Percentiles rank a stretch among this genome's conserved stretches.
These are phyloP conservation scores for Podarcis lilfordi DNA, from an alignment of 2,797 vertebrate genomes.

Conservation along the genomic window DNA sequence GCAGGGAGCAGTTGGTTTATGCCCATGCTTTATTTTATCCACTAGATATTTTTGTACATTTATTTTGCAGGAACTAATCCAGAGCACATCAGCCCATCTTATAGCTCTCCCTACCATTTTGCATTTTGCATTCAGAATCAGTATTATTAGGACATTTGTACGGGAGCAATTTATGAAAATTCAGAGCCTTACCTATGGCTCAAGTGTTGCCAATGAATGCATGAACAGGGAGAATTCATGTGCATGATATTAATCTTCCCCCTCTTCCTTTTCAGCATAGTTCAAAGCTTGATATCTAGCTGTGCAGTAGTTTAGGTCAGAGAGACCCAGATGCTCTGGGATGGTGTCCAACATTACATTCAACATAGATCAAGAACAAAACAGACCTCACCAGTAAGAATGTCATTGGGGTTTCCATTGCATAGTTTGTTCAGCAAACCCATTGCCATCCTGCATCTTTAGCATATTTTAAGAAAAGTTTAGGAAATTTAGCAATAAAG, in stretches of 20 bases:
- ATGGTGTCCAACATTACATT: slow-evolving; percentile 17
- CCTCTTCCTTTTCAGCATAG: not conserved
- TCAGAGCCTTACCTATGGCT: not conserved
- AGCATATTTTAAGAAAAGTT: not conserved
- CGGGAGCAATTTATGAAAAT: not conserved
- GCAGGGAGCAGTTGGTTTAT: not conserved
- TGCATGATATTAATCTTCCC: not conserved
- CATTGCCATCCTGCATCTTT: not conserved
- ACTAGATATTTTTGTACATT: not conserved
- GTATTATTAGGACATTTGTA: not conserved
- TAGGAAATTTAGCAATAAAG: not conserved
- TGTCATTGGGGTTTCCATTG: not conserved
- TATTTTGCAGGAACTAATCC: not conserved
- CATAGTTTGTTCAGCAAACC: not conserved
- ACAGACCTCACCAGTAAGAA: not conserved
- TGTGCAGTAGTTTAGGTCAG: slow-evolving; percentile 28
- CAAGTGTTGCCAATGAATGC: not conserved
- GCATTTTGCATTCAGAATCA: not conserved
- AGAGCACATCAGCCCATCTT: not conserved
- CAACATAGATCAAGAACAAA: not conserved
- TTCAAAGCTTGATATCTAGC: slow-evolving; percentile 2
- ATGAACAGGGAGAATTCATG: not conserved
- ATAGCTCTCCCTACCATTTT: not conserved
- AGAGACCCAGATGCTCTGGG: slow-evolving; percentile 35
- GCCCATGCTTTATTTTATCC: not conserved